Base-by-base conservation (phyloP, 2,888 invertebrate species). In the Cryptocephalus moraei region DNA sequence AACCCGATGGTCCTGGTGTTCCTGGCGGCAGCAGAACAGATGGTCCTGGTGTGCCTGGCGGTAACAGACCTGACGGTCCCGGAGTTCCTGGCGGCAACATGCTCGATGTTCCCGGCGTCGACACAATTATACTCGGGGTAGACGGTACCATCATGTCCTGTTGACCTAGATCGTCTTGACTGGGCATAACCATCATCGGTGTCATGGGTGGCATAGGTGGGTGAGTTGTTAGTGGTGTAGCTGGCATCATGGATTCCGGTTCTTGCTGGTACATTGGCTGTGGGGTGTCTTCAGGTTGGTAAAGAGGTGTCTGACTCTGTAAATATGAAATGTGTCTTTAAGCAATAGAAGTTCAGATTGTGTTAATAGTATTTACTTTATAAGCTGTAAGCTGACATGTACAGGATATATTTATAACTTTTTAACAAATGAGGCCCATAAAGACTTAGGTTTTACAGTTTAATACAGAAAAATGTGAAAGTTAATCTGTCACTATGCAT, bases 31-130 rank as follows among this genome's bases (percentile, higher is more conserved):
- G 6, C 40, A 40, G 14, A 40, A 2, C 6, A 3, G 14, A 13
- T 4, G 40, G 14, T 40, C 36, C 36, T 11, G 40, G 48, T 10
- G 46, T 46, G 22, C 36, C 36, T 4, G 36, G 36, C n/a, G 43
- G 40, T 8, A 40, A 4, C 14, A 40, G 8, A 12, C 40, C 11
- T 10, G 40, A 13, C 2, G 14, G n/a, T n/a, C n/a, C 36, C 6
- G 36, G 40, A 13, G 40, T 40, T 12, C 11, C 40, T 14, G 14
- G n/a, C 6, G 14, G 10, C n/a, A 13, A 13, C 40, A 13, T 40
- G 14, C 40, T 36, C 4, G 11, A n/a, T n/a, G 36, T n/a, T 36
- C 11, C 12, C 4, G 36, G 36, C 36, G 36, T 12, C 36, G 36
- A 12, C 12, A 12, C 22, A 22, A 22, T 22, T 22, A 22, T 22